A percentile compares a stretch with the other conserved stretches of the same genome.
These are phyloP conservation scores for Morinoia aosen DNA, from an alignment of 2,888 invertebrate genomes.

Conservation along the genomic window DNA sequence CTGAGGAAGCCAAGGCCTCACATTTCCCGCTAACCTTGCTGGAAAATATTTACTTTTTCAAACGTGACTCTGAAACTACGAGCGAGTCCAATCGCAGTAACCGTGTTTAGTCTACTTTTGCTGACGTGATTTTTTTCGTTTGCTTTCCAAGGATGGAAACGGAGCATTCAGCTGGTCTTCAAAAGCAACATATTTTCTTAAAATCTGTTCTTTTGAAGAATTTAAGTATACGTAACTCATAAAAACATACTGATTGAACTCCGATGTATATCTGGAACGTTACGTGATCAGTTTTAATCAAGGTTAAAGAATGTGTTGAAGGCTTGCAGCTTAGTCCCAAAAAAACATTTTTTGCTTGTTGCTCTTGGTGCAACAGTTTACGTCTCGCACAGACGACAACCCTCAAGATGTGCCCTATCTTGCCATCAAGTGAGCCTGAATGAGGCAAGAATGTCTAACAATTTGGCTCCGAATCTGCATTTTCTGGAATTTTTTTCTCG, in stretches of 20 bases:
- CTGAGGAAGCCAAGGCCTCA: not conserved
- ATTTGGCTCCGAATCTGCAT: conserved; percentile 12
- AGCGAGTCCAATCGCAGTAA: not conserved
- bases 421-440: conserved; percentile 12
- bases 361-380: not conserved
- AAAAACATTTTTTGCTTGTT: not conserved
- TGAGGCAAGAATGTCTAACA: conserved; percentile 17
- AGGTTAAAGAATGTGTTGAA: not conserved
- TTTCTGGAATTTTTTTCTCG: not conserved
- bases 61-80: not conserved
- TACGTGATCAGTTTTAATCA: not conserved
- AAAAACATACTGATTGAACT: no score
- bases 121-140: not conserved
- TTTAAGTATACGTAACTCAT: not conserved
- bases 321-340: not conserved
- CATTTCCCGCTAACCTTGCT: not conserved
- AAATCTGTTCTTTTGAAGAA: not conserved
- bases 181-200: not conserved
- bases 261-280: no score
- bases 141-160: not conserved
- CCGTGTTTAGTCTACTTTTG: not conserved
- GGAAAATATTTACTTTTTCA: conserved; percentile 3
- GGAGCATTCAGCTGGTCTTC: not conserved
- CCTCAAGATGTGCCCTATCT: conserved; percentile 3
- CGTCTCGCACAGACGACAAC: not conserved